Evolutionary conservation across 1,140 invertebrate genomes (phyloP).

Genomic region (Lysiphlebus fabarum): DNA sequence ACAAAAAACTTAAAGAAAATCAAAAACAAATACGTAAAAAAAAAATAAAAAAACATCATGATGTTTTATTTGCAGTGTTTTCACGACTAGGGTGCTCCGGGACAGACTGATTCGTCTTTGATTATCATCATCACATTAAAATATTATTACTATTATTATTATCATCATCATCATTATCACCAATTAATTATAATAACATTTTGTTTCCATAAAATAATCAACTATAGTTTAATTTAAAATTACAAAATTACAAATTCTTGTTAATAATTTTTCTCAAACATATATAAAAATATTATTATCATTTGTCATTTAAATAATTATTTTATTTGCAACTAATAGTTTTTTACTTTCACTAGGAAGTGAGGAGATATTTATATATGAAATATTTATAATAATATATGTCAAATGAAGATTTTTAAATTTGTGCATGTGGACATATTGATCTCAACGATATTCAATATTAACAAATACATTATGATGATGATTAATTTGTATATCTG

Average conservation of each 20-base stretch:
- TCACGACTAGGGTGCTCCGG: no score
- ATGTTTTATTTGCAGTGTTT: no score
- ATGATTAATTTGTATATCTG: background rate
- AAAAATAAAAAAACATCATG: no score
- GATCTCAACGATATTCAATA: conserved; percentile 39
- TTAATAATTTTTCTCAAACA: conserved; percentile 8
- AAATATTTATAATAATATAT: conserved; percentile 13
- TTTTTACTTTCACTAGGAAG: conserved; percentile 54
- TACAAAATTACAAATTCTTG: conserved; percentile 26
- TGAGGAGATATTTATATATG: conserved; percentile 29
- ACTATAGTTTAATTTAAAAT: conserved; percentile 14
- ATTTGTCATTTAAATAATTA: conserved; percentile 45
- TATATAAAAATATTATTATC: conserved; percentile 32
- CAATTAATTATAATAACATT: no score
- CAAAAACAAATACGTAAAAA: no score
- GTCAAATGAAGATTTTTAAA: conserved; percentile 43
- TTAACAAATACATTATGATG: no score
- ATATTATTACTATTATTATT: no score
- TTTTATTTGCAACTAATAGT: conserved; percentile 50
- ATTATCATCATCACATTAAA: no score
- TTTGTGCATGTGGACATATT: conserved; percentile 49
- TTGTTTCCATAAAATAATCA: no score
- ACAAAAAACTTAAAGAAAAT: no score
- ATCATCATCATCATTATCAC: no score
- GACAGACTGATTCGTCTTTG: no score